Evolutionary conservation across 2,888 invertebrate genomes (phyloP), one percentile per base, ranked within the genome.

Genomic region (Coelogynopora nodosa): DNA sequence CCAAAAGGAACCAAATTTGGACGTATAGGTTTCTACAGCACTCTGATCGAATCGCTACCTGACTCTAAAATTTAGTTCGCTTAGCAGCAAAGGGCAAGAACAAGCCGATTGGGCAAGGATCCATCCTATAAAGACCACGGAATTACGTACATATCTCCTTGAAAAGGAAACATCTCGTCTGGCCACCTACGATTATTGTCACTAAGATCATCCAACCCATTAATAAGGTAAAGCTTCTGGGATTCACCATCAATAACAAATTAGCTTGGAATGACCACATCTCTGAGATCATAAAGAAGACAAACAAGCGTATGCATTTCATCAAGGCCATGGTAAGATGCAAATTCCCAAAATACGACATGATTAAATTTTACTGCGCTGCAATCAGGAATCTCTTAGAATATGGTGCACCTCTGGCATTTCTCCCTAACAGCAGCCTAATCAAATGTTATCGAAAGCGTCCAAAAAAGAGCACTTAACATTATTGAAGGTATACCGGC

Each of bases 261-360:
- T 74, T 74, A 74, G 74, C 74, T 74, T 74, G 74, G 74, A 74
- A 74, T 74, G 74, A 74, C 74, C 74, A 74, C 74, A 23, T 74
- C 74, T n/a, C 74, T 10, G 74, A 74, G 27, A 74, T 74, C 74
- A 74, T 74, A 74, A 74, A 74, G 74, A 74, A 74, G 74, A 26
- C 74, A 74, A 74, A 74, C 74, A 74, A 49, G 74, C 74, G 27
- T 26, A 74, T 74, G 74, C 74, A 74, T 74, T 74, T 74, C 74
- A 74, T 74, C 74, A 74, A 74, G 74, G 74, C 74, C 74, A 74
- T 74, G 74, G 74, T 74, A 13, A 74, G 74, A 74, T n/a, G 27
- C 74, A 74, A 23, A 74, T 74, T 74, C 27, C 18, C 74, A 74
- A 74, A 26, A 74, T n/a, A 74, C 23, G 74, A 74, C 23, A 74